Base-by-base conservation (phyloP, 2,888 invertebrate genomes). In the Hartigia nigra region DNA sequence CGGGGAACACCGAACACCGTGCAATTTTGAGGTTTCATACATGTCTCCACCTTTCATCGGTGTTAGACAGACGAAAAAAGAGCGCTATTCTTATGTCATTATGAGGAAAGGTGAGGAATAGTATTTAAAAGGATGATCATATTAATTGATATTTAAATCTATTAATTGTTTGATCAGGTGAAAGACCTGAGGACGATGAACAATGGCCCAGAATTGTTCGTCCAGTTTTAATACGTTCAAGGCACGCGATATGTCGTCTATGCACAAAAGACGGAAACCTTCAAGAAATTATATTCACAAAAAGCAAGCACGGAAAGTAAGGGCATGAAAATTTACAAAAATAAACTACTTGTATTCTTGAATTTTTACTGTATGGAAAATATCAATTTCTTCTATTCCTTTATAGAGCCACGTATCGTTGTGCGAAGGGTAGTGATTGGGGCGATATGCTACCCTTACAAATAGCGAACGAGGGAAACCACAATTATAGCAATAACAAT, bases 151-250 rank as follows among this genome's bases (percentile, higher is more conserved):
- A 36, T 70, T 70, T 23, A 55, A 55, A 23, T 55, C 5, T 14
- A 0, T 23, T 5, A 5, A 55, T 55, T 55, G 23, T 55, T 55
- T 55, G 9, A 55, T 39, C 80, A 93, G 94, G 92, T 32, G 80
- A 87, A 3, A 90, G 94, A 69, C 90, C 92, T 0, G 88, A 92
- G 0, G 88, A 92, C 80, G 93, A 94, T 79, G 92, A 93, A 0
- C 93, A 93, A 23, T 98, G 98, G 97, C 97, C 98, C 0, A 93
- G 98, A 81, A 91, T 98, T 34, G 95, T 98, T 0, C 91, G 95
- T 79, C 94, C 95, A n/a, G 94, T 95, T 0, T 90, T 96, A 34
- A 93, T 94, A 2, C 93, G 96, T 78, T 94, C 95, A 0, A 94
- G 94, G 80, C 97, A 97, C 87, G 93, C 94, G 0, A 94, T 97